A percentile compares a stretch with the other conserved stretches of the same genome.
Conservation (phyloP, 2,888 invertebrate genomes). For the Parnassius mnemosyne region DNA sequence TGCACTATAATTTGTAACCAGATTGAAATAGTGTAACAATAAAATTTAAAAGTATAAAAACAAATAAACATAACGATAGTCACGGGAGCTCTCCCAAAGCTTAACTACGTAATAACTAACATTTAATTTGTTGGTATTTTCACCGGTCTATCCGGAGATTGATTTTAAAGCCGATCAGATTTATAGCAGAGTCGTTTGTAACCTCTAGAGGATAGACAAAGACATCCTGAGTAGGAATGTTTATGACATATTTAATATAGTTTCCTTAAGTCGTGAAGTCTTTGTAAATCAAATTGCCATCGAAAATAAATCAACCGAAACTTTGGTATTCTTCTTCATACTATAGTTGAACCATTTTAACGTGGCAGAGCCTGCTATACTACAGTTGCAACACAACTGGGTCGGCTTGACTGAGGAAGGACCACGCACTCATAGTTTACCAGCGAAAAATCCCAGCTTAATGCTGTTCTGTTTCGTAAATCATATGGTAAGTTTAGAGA, state of each 20-base stretch:
- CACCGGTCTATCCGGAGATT: slow-evolving; percentile 42
- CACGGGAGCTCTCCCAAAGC: slow-evolving; percentile 30
- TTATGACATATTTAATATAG: slow-evolving; percentile 32
- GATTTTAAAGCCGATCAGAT: slow-evolving; percentile 48
- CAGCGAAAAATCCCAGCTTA: too few relatives aligned
- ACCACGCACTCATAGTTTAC: too few relatives aligned
- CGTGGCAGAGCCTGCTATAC: too few relatives aligned
- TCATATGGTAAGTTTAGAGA: too few relatives aligned
- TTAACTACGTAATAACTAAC: slow-evolving; percentile 41
- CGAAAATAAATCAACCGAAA: slow-evolving; percentile 7
- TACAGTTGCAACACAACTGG: too few relatives aligned
- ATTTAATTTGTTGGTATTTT: slow-evolving; percentile 38
- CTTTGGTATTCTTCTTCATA: neutral
- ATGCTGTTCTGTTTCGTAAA: too few relatives aligned
- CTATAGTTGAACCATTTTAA: too few relatives aligned
- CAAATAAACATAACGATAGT: slow-evolving; percentile 24
- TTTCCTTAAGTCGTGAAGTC: slow-evolving; percentile 4
- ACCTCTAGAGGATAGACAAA: slow-evolving; percentile 40
- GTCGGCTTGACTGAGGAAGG: too few relatives aligned
- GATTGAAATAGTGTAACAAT: neutral
- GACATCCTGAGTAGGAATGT: slow-evolving; percentile 30
- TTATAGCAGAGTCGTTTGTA: slow-evolving; percentile 37
- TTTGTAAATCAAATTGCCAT: slow-evolving; percentile 8
- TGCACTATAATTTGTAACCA: too few relatives aligned
- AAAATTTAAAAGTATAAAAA: slow-evolving; percentile 23